Base-by-base conservation (phyloP, 2,113 vertebrate species). In the Arenaria interpres region DNA sequence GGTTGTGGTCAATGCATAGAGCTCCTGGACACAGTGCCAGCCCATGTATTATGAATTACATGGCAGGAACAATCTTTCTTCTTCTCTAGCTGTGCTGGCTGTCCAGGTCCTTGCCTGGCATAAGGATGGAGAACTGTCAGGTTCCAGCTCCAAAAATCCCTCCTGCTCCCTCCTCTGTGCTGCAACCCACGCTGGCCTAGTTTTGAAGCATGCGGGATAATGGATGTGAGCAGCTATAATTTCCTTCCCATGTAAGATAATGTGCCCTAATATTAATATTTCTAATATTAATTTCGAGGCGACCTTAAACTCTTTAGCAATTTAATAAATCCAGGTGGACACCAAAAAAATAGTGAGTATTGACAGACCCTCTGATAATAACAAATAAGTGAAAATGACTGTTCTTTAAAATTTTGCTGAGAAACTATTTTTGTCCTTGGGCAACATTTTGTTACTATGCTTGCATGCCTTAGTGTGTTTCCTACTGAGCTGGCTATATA, bases 191-290 rank as follows among this genome's bases (percentile, higher is more conserved):
- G 0, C 68, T 89, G 86, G 69, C 77, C 74, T 81, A 67, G 80
- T 72, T 96, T 75, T 78, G 79, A 86, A 75, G 48, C 19, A 14
- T 19, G 37, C 53, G 89, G 66, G 84, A 41, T 86, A 90, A 74
- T 43, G 75, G 13, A 32, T 72, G 15, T 22, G 59, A 95, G 46
- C 69, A 73, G 50, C 37, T 75, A 68, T 79, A 79, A 69, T 41
- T 75, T 72, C 57, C 63, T 79, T 89, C 57, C 41, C 57, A 9
- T 66, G 32, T 46, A 69, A 92, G 45, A 50, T 16, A 81, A 75
- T 24, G 14, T 41, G 45, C 25, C 28, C 28, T 62, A 62, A 62
- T 62, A 62, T 62, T 62, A 62, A 62, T 62, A 37, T 79, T 92
- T 79, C 48, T 78, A 63, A 48, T 56, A 78, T 7, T 25, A 63